Evolutionary conservation across 2,888 invertebrate genomes (phyloP), one percentile per base, ranked within the genome.

Genomic region (Drosophila parthenogenetica): DNA sequence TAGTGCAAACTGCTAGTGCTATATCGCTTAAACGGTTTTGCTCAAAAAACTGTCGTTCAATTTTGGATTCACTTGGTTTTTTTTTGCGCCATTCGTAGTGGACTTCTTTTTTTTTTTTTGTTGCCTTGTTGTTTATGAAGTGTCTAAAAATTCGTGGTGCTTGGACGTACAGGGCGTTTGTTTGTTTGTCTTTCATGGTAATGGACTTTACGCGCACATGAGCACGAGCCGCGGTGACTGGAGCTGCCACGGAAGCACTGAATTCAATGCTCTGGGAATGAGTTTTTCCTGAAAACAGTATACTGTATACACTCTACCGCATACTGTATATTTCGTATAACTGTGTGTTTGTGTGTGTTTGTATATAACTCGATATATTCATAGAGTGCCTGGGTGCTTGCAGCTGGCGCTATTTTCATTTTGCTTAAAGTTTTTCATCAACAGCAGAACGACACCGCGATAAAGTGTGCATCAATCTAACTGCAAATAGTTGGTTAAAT

Each of bases 161-260:
- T 61, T 43, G 69, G 60, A 46, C 69, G 61, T 57, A 53, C 68
- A 29, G 42, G 25, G 59, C 17, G 50, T 46, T 40, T 79, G 77
- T 82, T 87, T 82, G 88, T 86, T 82, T 80, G 76, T 72, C 73
- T 76, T 88, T 80, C 88, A 88, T 80, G 86, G 86, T 84, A 80
- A 78, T 80, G 84, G 84, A 84, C 88, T 86, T 86, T 80, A 78
- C 73, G 80, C 73, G 61, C 63, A 73, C 70, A 71, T 81, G 77
- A 67, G 71, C 79, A 74, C 68, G 51, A 70, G 63, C 67, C 58
- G 68, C 57, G 42, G 46, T 19, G 53, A 67, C 40, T 37, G 35
- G 22, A 17, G 39, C 46, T 29, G 45, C 39, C 54, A 35, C 42
- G 16, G 40, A 39, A 48, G 73, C 51, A 64, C n/a, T n/a, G 29